Evolutionary conservation across 2,797 vertebrate genomes (phyloP), one percentile per base, ranked within the genome.

Genomic region (Emydoidea blandingii): DNA sequence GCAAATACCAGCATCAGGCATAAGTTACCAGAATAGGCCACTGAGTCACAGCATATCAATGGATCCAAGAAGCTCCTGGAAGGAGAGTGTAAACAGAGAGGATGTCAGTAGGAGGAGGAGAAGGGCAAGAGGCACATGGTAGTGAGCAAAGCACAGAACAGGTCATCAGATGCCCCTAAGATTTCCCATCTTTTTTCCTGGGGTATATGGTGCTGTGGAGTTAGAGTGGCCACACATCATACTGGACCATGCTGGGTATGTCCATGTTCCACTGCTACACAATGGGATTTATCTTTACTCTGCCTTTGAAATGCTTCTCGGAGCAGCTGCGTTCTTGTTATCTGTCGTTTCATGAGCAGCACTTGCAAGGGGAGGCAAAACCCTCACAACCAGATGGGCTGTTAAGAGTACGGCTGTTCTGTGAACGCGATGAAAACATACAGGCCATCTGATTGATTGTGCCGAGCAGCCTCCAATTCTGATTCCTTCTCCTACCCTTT

Each of bases 371-470:
- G 23, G 23, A 52, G 92, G 72, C 3, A 59, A 59, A 59, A 59
- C 29, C 52, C 16, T 34, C 87, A 12, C 27, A 93, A 52, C 29
- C 72, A 59, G 80, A 79, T 27, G 79, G 56, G 49, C 44, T 91
- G 23, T 50, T 82, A 76, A 74, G 92, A 27, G 49, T 79, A 88
- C 59, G 76, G 85, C n/a, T 76, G 9, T 52, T 16, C 88, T 80
- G 47, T 65, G 85, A 86, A 78, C 0, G 1, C 37, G 9, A 53
- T 57, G 59, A 19, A 0, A 0, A 79, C 18, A 59, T 76, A 5
- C 25, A 81, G 76, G 34, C 65, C 53, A 1, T 10, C 19, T 93
- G 81, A 79, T 93, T 57, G n/a, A 6, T 84, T 83, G 82, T 54
- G 12, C 83, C 89, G 81, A 79, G 87, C 87, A 88, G 1, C 44